Evolutionary conservation across 1,140 invertebrate genomes (phyloP).

Genomic region (Drosophila yakuba): DNA sequence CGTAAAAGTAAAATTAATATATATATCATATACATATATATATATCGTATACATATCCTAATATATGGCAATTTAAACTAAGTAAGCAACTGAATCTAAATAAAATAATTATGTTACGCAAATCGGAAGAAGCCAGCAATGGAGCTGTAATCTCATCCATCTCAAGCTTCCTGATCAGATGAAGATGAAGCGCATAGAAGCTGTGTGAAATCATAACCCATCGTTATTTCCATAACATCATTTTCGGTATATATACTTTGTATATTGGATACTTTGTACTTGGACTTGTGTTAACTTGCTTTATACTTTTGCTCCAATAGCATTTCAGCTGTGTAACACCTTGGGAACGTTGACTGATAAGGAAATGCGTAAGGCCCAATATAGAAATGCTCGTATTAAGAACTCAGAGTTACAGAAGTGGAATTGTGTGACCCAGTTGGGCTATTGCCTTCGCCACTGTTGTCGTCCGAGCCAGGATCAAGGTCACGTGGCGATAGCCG

Average conservation of each 20-base stretch:
- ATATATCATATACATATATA: conserved; percentile 9
- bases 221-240: too few relatives aligned
- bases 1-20: neutral
- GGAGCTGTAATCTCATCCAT: neutral
- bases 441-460: conserved; percentile 28
- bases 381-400: too few relatives aligned
- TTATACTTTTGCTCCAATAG: too few relatives aligned
- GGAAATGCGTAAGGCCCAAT: neutral
- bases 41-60: conserved; percentile 32
- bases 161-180: conserved; percentile 11
- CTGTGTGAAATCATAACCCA: too few relatives aligned
- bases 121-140: neutral
- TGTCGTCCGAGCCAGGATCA: conserved; percentile 68
- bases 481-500: conserved; percentile 59
- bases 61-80: conserved; percentile 11
- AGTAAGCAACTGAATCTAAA: conserved; percentile 14
- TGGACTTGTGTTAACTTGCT: too few relatives aligned
- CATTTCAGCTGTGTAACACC: too few relatives aligned
- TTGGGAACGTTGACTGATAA: neutral
- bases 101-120: conserved; percentile 10
- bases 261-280: too few relatives aligned
- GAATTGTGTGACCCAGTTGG: neutral
- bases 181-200: too few relatives aligned
- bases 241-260: too few relatives aligned
- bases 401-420: neutral